Percentiles rank a stretch among this genome's conserved stretches.
These are phyloP conservation scores for Drosophila subobscura DNA, from an alignment of 1,140 invertebrate species.

Conservation along the genomic window DNA sequence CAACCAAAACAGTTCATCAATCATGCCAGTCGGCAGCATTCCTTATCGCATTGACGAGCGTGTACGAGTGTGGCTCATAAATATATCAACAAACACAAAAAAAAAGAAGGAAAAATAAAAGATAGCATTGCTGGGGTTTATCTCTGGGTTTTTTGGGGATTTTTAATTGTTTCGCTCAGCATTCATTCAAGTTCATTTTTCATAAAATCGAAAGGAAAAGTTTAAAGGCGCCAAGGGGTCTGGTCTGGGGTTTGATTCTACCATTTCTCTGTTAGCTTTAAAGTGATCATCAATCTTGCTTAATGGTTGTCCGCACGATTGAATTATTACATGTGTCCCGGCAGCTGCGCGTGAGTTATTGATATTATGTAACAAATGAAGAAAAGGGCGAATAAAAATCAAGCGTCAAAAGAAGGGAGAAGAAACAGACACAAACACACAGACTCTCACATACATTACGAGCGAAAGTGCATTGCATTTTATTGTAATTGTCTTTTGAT, in stretches of 20 bases:
- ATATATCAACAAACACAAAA: background rate
- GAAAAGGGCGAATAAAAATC: slow-evolving; percentile 74
- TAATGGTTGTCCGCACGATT: slow-evolving; percentile 83
- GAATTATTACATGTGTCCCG: slow-evolving; percentile 82
- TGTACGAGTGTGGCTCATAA: slow-evolving; percentile 21
- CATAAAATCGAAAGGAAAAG: slow-evolving; percentile 41
- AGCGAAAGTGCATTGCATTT: background rate
- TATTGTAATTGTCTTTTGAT: background rate
- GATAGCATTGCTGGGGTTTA: slow-evolving; percentile 31
- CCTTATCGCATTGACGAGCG: slow-evolving; percentile 57
- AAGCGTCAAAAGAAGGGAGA: slow-evolving; percentile 55
- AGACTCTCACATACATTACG: slow-evolving; percentile 4
- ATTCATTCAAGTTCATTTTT: slow-evolving; percentile 61
- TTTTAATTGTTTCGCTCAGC: slow-evolving; percentile 66
- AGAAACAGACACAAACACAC: slow-evolving; percentile 21
- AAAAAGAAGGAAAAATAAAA: no score
- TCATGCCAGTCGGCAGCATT: slow-evolving; percentile 49
- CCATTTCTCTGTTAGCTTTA: slow-evolving; percentile 50
- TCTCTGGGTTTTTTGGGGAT: slow-evolving; percentile 1
- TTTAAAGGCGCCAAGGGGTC: slow-evolving; percentile 73
- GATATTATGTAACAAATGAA: slow-evolving; percentile 81
- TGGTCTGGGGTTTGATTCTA: slow-evolving; percentile 19
- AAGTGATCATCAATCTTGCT: slow-evolving; percentile 83
- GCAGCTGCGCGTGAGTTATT: slow-evolving; percentile 79
- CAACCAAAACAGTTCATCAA: slow-evolving; percentile 64